Evolutionary conservation across 2,113 vertebrate species (phyloP), one percentile per base, ranked within the genome.

Genomic region (Pseudolaguvia tuberculata): DNA sequence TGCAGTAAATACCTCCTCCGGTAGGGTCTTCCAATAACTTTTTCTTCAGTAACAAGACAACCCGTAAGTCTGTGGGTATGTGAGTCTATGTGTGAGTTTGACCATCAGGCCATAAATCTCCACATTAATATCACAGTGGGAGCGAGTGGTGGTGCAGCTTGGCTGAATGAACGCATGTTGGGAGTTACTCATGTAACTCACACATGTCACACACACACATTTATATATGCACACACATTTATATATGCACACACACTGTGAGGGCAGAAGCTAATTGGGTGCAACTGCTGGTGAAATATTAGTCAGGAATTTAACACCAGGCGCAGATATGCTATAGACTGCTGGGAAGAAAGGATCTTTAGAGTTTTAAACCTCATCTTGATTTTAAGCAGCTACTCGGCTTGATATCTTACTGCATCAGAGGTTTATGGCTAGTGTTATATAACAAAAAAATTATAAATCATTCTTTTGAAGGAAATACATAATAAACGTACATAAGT

Each of bases 351-450:
- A n/a, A n/a, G 48, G 61, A 62, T 51, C 21, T 42, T 48, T 57
- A 21, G 45, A 76, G 55, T 87, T 85, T 42, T 23, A 67, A 35
- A 61, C 78, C 85, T 82, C 78, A 78, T 78, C 84, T 84, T 86
- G 85, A 89, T 83, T 79, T 72, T 82, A 75, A 82, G 79, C 88
- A 89, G 88, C 85, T 91, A 87, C 84, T 81, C 74, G 75, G 82
- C 73, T 77, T 72, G 72, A 70, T 81, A 81, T 84, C 82, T 79
- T 56, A 23, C 25, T 68, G 39, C 42, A 48, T 13, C 15, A 7
- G 2, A 51, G 23, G 4, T 55, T 74, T 27, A 4, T 5, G 27
- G 29, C 13, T 42, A n/a, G 20, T 63, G 45, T 63, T 15, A 2
- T 14, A 65, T 7, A 17, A 4, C 23, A 18, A 23, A 61, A 63